These are phyloP conservation scores for Neoarius graeffei DNA, from an alignment of 2,113 vertebrate species.

Conservation along the genomic window DNA sequence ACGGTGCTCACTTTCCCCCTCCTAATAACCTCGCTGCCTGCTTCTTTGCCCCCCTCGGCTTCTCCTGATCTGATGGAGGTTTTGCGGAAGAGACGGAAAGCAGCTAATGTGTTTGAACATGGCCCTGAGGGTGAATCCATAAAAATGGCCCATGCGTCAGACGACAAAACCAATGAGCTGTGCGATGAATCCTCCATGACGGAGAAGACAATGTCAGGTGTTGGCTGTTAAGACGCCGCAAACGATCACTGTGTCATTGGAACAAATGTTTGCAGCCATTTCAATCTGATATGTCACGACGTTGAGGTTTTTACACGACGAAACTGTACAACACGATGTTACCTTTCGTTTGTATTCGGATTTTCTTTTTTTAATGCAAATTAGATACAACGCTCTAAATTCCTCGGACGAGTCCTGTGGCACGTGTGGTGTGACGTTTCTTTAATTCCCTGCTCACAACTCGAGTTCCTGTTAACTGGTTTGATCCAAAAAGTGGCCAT, in stretches of 20 bases:
- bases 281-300: neutral
- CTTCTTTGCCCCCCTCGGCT: neutral
- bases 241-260: neutral
- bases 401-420: neutral
- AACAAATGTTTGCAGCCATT: neutral
- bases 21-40: neutral
- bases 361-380: neutral
- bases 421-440: neutral
- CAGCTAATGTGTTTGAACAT: constrained; percentile 16
- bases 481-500: neutral
- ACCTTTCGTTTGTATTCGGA: neutral
- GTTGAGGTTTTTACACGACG: neutral
- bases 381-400: neutral
- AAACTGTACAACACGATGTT: too few relatives aligned
- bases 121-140: constrained; percentile 47
- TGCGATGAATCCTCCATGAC: constrained; percentile 42
- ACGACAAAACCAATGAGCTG: constrained; percentile 48
- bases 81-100: neutral
- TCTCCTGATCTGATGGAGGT: constrained; percentile 9
- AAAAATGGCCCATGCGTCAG: constrained; percentile 49
- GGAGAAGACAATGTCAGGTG: neutral
- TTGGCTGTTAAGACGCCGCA: neutral
- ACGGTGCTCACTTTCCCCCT: constrained; percentile 10
- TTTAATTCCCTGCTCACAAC: neutral
- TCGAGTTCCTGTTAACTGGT: neutral